These are phyloP conservation scores for Aphelocoma californica DNA, from an alignment of 2,797 vertebrate genomes.

Conservation along the genomic window DNA sequence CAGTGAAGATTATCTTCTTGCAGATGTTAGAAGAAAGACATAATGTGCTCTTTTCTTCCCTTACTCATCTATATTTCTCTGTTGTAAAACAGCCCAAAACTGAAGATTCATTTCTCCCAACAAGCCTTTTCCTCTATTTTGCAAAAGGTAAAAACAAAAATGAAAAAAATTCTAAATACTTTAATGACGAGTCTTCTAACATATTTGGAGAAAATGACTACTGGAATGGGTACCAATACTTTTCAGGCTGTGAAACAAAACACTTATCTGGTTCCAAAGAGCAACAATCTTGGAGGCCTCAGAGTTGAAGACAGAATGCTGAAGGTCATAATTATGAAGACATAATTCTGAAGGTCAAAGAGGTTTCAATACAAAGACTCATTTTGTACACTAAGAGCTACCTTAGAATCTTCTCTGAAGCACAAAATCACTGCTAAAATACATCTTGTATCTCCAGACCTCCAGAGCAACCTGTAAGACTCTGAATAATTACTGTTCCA, in stretches of 20 bases:
- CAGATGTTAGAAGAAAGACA: background rate
- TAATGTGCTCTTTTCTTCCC: background rate
- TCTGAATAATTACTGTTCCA: accelerated
- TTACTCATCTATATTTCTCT: background rate
- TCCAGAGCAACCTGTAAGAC: background rate
- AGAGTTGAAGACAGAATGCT: background rate
- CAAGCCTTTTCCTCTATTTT: background rate
- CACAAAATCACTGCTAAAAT: background rate
- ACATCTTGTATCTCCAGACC: background rate
- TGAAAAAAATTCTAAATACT: background rate
- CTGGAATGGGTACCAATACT: background rate
- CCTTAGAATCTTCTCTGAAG: background rate
- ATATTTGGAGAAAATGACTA: background rate
- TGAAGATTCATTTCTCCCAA: background rate
- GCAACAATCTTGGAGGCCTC: background rate
- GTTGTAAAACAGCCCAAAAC: background rate
- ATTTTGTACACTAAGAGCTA: background rate
- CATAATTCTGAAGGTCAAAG: background rate
- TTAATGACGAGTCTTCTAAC: background rate
- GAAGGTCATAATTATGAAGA: too few relatives aligned
- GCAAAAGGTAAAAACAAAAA: background rate
- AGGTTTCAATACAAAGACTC: background rate
- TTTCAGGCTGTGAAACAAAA: background rate
- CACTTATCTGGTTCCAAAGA: background rate
- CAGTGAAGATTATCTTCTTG: background rate